Evolutionary conservation across 2,888 invertebrate species (phyloP).

Genomic region (Beris morrisii): DNA sequence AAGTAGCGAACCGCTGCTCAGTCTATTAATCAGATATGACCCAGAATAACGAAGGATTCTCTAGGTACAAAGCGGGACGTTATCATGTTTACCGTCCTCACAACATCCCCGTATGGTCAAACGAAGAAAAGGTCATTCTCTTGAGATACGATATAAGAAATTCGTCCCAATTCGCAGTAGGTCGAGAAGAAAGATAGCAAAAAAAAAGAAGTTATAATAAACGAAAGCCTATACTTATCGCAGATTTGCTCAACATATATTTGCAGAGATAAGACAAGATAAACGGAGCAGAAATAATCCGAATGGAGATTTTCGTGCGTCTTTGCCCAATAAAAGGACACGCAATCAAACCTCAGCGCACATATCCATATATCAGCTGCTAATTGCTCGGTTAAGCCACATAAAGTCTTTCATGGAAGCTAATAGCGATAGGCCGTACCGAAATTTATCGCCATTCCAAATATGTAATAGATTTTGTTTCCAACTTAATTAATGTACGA

Average conservation of each 20-base stretch:
- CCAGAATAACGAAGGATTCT: not conserved
- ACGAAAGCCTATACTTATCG: conserved; percentile 6
- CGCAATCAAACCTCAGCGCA: conserved; percentile 16
- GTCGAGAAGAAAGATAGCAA: not conserved
- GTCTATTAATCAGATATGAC: conserved; percentile 1
- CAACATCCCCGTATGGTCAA: not conserved
- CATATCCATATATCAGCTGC: conserved; percentile 4
- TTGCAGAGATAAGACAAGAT: conserved; percentile 22
- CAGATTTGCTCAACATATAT: conserved; percentile 11
- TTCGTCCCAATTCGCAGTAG: not conserved
- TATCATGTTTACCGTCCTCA: not conserved
- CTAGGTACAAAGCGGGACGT: not conserved
- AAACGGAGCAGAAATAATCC: conserved; percentile 24
- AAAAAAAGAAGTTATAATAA: not conserved
- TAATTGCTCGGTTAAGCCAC: conserved; percentile 16
- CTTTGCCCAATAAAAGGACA: conserved; percentile 10
- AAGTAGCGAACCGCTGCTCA: not conserved
- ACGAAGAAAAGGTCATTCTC: not conserved
- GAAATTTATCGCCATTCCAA: conserved; percentile 1
- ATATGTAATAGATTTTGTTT: not conserved
- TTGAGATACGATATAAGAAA: not conserved
- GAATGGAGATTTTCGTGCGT: conserved; percentile 24
- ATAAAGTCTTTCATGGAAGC: not conserved
- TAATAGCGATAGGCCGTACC: conserved; percentile 3
- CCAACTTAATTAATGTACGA: conserved; percentile 1